Percentiles rank a stretch among this genome's conserved stretches.
Evolutionary conservation across 2,113 vertebrate species (phyloP).

Genomic region (Thamnaconus septentrionalis): DNA sequence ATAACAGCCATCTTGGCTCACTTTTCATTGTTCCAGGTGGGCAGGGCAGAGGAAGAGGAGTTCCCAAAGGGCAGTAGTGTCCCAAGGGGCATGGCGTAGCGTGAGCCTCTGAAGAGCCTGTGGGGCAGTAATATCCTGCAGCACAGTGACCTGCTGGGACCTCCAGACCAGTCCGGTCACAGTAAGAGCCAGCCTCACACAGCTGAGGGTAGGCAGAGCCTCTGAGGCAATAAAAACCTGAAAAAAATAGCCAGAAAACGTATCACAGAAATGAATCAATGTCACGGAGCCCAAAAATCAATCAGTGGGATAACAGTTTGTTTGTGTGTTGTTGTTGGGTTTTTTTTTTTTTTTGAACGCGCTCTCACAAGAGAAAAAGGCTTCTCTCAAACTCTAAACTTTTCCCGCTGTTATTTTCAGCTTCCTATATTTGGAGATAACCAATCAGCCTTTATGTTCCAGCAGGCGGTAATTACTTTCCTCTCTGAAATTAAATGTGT

Average conservation of each 20-base stretch:
- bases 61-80: constrained; percentile 84
- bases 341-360: not conserved
- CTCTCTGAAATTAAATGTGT: constrained; percentile 6
- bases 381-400: constrained; percentile 14
- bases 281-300: constrained; percentile 3
- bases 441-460: constrained; percentile 1
- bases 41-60: constrained; percentile 69
- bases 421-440: constrained; percentile 15
- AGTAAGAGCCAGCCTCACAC: constrained; percentile 79
- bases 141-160: constrained; percentile 61
- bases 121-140: constrained; percentile 79
- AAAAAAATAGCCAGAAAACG: constrained; percentile 27
- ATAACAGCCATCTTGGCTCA: constrained; percentile 38
- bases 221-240: constrained; percentile 80
- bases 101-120: constrained; percentile 68
- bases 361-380: constrained; percentile 1
- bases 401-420: not conserved
- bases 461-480: constrained; percentile 17
- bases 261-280: constrained; percentile 17
- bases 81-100: constrained; percentile 67
- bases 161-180: constrained; percentile 68
- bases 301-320: constrained; percentile 4
- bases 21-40: constrained; percentile 69
- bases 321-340: not conserved
- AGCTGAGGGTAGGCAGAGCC: constrained; percentile 74